Base-by-base conservation (phyloP, 2,797 vertebrate species). In the Typhlichthys subterraneus region DNA sequence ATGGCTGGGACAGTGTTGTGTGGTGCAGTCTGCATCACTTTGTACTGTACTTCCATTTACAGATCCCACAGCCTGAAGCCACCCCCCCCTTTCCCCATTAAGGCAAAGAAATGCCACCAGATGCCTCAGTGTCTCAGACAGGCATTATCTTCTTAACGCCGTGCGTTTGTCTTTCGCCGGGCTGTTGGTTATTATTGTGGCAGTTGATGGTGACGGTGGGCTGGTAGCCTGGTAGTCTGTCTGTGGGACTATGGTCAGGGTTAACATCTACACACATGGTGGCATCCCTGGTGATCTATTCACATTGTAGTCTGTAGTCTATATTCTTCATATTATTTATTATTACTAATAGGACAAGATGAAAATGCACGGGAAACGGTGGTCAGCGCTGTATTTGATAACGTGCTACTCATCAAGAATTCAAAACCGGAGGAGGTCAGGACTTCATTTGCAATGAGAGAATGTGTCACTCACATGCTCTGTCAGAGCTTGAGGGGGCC, bases 61-160 rank as follows among this genome's bases (percentile, higher is more conserved):
- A 93, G 92, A 94, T 94, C 91, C 88, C 33, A 38, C 66, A 57
- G 38, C 81, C 84, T 85, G 68, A 72, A n/a, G 1, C 17, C 17
- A 1, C 17, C 77, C 78, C 87, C 82, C 75, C 88, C 87, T 57
- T 81, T 75, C 72, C 86, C 80, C 61, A 72, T 83, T 79, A 87
- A 76, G 58, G 13, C 48, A 3, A 63, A 66, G 80, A 90, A 91
- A 93, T 88, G 85, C 87, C 89, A 92, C 88, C 94, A 95, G 94
- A 94, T 95, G 94, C 90, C 89, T 2, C 76, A 46, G 69, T 7
- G 73, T 93, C 93, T 93, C 90, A 93, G 85, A 93, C 85, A 77
- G 91, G 91, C 91, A 92, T 94, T 94, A 93, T 93, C 90, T 91
- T 87, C 91, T 93, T 94, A 94, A 23, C 19, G 19, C 19, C 2